phyloP scores from a whole-genome alignment of 2,113 vertebrate genomes.

The Notiomystis cincta region DNA sequence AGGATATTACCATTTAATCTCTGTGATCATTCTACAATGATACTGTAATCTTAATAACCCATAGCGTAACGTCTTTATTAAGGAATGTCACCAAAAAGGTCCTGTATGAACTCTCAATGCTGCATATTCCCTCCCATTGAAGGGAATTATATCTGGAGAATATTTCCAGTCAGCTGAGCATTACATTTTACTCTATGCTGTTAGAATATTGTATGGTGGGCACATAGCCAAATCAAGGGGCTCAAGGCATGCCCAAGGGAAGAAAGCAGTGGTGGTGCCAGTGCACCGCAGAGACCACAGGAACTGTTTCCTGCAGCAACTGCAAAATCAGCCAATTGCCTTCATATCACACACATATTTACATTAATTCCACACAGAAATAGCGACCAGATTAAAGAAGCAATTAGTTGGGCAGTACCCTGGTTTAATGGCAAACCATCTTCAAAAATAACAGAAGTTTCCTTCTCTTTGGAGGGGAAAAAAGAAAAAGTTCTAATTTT shows the following conservation, averaged over 20 bases:
- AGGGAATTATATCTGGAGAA: not conserved
- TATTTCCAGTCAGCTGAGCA: not conserved
- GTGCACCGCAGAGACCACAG: not conserved
- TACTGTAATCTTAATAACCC: not conserved
- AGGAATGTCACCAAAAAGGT: not conserved
- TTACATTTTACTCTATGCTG: not conserved
- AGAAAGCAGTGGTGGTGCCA: accelerated
- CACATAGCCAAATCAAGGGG: not conserved
- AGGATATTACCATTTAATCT: not conserved
- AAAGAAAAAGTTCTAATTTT: not conserved
- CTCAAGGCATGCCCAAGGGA: not conserved
- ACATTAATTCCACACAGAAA: not conserved
- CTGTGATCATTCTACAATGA: not conserved
- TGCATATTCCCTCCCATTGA: not conserved
- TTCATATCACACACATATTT: not conserved
- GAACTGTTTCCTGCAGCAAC: not conserved
- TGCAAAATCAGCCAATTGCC: not conserved
- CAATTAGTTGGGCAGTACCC: not conserved
- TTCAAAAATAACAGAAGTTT: not conserved
- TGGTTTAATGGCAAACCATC: not conserved
- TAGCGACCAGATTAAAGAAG: not conserved
- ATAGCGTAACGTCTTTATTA: not conserved
- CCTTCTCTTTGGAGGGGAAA: accelerated
- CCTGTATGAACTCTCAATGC: not conserved
- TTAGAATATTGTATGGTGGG: not conserved